Evolutionary conservation across 2,888 invertebrate species (phyloP), one percentile per base, ranked within the genome.

Genomic region (Rhorus exstirpatorius): DNA sequence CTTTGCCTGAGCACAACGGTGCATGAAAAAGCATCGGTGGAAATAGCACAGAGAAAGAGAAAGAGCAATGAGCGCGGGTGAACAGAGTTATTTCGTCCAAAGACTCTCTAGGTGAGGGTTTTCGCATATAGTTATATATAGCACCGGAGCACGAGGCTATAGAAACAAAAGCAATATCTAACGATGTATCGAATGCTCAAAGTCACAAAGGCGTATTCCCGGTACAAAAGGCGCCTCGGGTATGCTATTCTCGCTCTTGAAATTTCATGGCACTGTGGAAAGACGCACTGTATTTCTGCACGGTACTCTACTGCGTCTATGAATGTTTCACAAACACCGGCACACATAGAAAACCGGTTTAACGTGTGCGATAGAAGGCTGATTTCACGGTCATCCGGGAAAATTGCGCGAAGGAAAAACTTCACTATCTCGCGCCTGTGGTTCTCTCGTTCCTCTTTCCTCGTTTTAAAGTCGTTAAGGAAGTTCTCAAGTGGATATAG

Each of bases 381-480:
- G 83, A 85, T 85, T 85, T 85, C 83, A 85, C 84, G 85, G 79
- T 85, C 83, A 65, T 83, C 79, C 49, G 70, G 84, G 83, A 85
- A 85, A 85, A 85, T 68, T 83, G 85, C 67, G 67, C 79, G 70
- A 83, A 83, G 74, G 83, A 83, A 85, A 80, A 81, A 83, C 77
- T 72, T 49, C 17, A 58, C 77, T 77, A 19, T 67, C 61, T 75
- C 81, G 55, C 82, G 65, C 67, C 44, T 41, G 41, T 35, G 21
- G 14, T 38, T 35, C 51, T 67, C 53, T 31, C 31, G 19, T 21
- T 26, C 44, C 35, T 61, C 7, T 65, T 41, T 70, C 58, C 78
- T 65, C 78, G 75, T 82, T 83, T 76, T 65, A 63, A 77, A 83
- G 84, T 81, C 83, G 79, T 83, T 80, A 79, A 83, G 81, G 71